phyloP scores from a whole-genome alignment of 1,140 invertebrate species.

The Listronotus bonariensis region DNA sequence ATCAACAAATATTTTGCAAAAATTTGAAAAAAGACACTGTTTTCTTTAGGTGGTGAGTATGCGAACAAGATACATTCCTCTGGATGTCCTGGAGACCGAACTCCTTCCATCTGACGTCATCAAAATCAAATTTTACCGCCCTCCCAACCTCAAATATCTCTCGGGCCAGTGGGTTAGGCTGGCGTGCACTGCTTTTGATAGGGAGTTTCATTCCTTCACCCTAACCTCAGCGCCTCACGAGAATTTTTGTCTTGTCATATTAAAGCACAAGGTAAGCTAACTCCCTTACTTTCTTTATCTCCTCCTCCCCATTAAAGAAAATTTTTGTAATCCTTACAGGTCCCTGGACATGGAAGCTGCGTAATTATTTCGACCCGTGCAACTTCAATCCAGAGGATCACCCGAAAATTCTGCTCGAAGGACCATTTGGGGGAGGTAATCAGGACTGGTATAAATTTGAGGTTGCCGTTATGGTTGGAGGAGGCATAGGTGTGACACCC shows the following conservation, averaged over 20 bases:
- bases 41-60: slow-evolving; percentile 78
- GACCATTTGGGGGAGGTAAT: slow-evolving; percentile 98
- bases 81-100: slow-evolving; percentile 95
- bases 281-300: too few species aligned
- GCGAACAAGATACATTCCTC: slow-evolving; percentile 88
- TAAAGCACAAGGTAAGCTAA: slow-evolving; percentile 83
- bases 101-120: slow-evolving; percentile 94
- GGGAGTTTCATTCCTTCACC: slow-evolving; percentile 98
- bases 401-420: slow-evolving; percentile 91
- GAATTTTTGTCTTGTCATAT: slow-evolving; percentile 97
- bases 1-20: neutral
- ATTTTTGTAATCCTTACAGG: slow-evolving; percentile 55
- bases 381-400: slow-evolving; percentile 89
- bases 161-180: slow-evolving; percentile 90
- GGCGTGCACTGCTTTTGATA: slow-evolving; percentile 89
- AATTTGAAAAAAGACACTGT: too few species aligned
- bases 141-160: slow-evolving; percentile 95
- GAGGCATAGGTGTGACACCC: slow-evolving; percentile 98
- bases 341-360: slow-evolving; percentile 98
- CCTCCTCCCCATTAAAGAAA: neutral
- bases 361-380: slow-evolving; percentile 95
- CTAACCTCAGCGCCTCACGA: slow-evolving; percentile 98
- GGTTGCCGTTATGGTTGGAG: slow-evolving; percentile 98
- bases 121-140: slow-evolving; percentile 90
- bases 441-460: slow-evolving; percentile 99